Percentiles rank a stretch among this genome's conserved stretches.
These are phyloP conservation scores for Paramisgurnus dabryanus DNA, from an alignment of 2,113 vertebrate species.

Conservation along the genomic window DNA sequence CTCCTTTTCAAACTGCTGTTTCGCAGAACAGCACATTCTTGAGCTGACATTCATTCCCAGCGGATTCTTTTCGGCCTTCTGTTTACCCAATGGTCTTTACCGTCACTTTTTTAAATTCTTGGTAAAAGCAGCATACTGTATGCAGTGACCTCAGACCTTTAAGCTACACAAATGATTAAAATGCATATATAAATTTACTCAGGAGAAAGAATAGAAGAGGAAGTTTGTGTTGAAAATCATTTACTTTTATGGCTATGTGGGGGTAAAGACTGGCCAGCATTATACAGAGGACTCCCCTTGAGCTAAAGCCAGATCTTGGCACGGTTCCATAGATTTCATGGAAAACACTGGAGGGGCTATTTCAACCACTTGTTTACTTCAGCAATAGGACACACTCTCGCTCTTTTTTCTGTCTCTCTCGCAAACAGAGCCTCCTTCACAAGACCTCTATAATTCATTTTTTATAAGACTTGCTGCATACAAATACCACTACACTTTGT, in stretches of 20 bases:
- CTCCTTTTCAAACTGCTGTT: slow-evolving; percentile 43
- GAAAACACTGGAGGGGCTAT: slow-evolving; percentile 34
- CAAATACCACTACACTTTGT: neutral
- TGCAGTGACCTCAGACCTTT: slow-evolving; percentile 4
- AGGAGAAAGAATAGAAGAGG: neutral
- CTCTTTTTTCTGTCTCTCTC: slow-evolving; percentile 4
- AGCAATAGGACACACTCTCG: neutral
- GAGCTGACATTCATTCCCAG: slow-evolving; percentile 47
- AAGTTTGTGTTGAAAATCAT: slow-evolving; percentile 8
- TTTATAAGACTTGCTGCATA: neutral
- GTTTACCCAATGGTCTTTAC: neutral
- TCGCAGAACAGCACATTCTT: slow-evolving; percentile 30
- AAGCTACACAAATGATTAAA: no score
- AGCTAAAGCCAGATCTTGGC: slow-evolving; percentile 30
- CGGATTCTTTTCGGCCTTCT: slow-evolving; percentile 15
- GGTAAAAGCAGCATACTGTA: slow-evolving; percentile 1
- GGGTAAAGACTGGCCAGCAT: slow-evolving; percentile 33
- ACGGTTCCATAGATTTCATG: slow-evolving; percentile 32
- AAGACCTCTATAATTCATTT: neutral
- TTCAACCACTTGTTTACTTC: slow-evolving; percentile 36
- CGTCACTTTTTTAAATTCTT: slow-evolving; percentile 4
- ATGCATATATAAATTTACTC: neutral
- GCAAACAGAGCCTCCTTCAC: neutral
- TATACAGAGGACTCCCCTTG: slow-evolving; percentile 40
- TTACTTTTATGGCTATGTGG: slow-evolving; percentile 15